Base-by-base conservation (phyloP, 2,797 vertebrate species). In the Rhynchotus rufescens region DNA sequence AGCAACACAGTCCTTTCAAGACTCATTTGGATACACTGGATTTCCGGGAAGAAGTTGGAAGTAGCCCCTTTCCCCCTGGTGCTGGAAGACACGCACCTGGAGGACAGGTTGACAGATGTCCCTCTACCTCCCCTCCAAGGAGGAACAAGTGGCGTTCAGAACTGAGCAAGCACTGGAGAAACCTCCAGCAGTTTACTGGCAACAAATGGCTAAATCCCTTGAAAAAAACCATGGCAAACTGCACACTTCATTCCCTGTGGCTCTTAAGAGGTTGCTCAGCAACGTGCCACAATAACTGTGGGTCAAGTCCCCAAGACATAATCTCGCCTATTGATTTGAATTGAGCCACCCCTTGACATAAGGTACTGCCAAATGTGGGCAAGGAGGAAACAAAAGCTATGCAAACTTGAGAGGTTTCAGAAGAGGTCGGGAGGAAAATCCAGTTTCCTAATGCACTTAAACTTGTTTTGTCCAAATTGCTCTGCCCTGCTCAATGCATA, bases 241-340 rank as follows among this genome's bases (percentile, higher is more conserved):
- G 84, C 57, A 47, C 28, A 81, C 52, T 36, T 84, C 94, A 67
- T 96, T 95, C 88, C 81, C 60, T 47, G n/a, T 69, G 71, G 86
- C 57, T 42, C 52, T 77, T 74, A 74, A 0, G 0, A 84, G 71
- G 96, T 90, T 94, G 92, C 95, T 62, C 79, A 95, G 93, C 94
- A 94, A 96, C 93, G 20, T 34, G 49, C 40, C 71, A 93, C 88
- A 95, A 56, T 90, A 54, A 79, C 92, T 64, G 28, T 16, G 79
- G 93, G 88, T 95, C 94, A 93, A 94, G 90, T 94, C 92, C 93
- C 85, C 6, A 3, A 82, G 94, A 96, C 90, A 92, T 89, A 93
- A 94, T 91, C 88, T 79, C 90, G 76, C 88, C 94, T 61, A 92
- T 64, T 95, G 94, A 96, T 90, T 96, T 91, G 69, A 83, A 87